Base-by-base conservation (phyloP, 92 coral and sea anemone species). In the Chrysogorgia sp. region DNA sequence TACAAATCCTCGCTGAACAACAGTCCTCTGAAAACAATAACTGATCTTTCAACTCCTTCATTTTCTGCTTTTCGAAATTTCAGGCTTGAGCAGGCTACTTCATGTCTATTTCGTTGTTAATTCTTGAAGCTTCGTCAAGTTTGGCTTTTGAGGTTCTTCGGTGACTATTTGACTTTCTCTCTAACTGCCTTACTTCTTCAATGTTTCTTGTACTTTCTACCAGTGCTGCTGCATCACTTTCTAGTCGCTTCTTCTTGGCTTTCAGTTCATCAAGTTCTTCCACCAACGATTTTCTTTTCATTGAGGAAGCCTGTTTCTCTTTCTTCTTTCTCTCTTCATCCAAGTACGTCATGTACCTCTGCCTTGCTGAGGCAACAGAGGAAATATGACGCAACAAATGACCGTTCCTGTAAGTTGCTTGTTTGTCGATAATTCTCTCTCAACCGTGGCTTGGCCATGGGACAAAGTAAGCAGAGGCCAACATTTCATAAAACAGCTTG, bases 121-220 rank as follows among this genome's bases (percentile, higher is more conserved):
- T 22, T 25, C 56, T 32, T 14, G 69, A 63, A 3, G 65, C 67
- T 29, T 69, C 84, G 48, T 68, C 35, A 17, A 68, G 79, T 20
- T 80, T 80, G 10, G 48, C 77, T 34, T 80, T 80, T 34, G 80
- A 80, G 2, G 80, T 74, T 32, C 29, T 19, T 19, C 80, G 3
- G 80, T 57, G 80, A 31, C 84, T 80, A 34, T 55, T 80, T 52
- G 80, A 80, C 53, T 69, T 68, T 80, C 64, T 77, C 55, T 65
- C 80, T 64, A 68, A 12, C 47, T 80, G 52, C 41, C 56, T 32
- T n/a, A 57, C 49, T 1, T 74, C 50, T 7, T 0, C 17, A 3
- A 79, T 48, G 49, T 33, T 29, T 17, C 48, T 79, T 66, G 76
- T 37, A 14, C 57, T 79, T 34, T 77, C 62, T 19, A 28, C 79